phyloP scores from a whole-genome alignment of 2,888 invertebrate species.

The Pristionchus entomophagus region DNA sequence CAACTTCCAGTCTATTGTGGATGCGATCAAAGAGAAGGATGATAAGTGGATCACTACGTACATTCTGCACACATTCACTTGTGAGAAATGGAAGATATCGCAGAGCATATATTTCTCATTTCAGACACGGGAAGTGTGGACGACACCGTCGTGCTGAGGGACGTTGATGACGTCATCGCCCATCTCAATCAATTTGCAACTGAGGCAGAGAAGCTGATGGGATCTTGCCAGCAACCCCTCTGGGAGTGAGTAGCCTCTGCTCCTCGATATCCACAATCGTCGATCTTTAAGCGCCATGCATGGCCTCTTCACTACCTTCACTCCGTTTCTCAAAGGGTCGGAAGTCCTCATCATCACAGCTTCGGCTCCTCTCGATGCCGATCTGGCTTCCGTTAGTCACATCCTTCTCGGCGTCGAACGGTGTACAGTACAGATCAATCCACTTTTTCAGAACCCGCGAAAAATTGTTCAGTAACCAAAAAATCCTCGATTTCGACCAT shows the following conservation, averaged over 20 bases:
- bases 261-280: background rate
- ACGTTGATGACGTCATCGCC: background rate
- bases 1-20: background rate
- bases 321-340: background rate
- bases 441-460: too few relatives aligned
- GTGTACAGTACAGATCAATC: too few relatives aligned
- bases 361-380: conserved; percentile 8
- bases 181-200: background rate
- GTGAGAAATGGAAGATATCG: background rate
- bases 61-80: conserved; percentile 30
- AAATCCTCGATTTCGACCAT: too few relatives aligned
- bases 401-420: too few relatives aligned
- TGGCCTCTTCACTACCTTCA: background rate
- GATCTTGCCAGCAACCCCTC: conserved; percentile 13
- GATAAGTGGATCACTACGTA: background rate
- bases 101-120: background rate
- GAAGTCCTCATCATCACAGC: conserved; percentile 42
- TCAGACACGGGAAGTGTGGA: background rate
- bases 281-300: conserved; percentile 15
- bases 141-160: background rate
- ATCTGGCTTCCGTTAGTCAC: background rate
- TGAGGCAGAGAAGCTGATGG: background rate
- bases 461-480: too few relatives aligned
- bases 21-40: background rate
- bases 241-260: conserved; percentile 7